These are phyloP conservation scores for Polietes domitor DNA, from an alignment of 2,888 invertebrate genomes.

Conservation along the genomic window DNA sequence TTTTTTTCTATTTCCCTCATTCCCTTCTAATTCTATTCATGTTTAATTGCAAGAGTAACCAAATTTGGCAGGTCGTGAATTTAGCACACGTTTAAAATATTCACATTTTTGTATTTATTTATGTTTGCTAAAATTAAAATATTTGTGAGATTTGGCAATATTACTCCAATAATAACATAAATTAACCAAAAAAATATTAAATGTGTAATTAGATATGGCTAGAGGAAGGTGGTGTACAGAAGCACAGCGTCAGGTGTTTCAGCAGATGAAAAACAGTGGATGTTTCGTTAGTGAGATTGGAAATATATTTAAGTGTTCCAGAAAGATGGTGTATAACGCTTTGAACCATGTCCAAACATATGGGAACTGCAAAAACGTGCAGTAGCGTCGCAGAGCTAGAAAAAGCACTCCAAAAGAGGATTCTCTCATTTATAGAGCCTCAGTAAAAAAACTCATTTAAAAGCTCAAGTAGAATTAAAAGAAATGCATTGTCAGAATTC, in stretches of 20 bases:
- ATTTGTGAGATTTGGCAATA: background rate
- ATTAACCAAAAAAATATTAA: background rate
- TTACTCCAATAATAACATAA: background rate
- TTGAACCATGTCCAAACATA: background rate
- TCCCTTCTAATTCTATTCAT: background rate
- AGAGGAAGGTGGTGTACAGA: constrained; percentile 19
- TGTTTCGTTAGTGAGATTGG: background rate
- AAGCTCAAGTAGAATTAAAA: constrained; percentile 36
- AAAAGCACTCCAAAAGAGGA: constrained; percentile 22
- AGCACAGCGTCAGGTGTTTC: constrained; percentile 5
- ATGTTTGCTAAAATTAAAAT: background rate
- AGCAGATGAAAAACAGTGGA: constrained; percentile 8
- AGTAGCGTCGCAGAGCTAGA: background rate
- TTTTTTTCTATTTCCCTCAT: no score
- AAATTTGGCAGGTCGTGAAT: no score
- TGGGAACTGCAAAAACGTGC: constrained; percentile 23
- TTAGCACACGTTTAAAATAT: no score
- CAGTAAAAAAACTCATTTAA: constrained; percentile 30
- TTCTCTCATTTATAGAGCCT: constrained; percentile 30
- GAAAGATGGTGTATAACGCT: background rate
- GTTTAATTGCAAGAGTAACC: background rate
- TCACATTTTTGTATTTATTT: background rate
- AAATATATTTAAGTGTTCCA: background rate
- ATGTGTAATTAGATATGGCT: background rate
- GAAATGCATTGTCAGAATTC: background rate